phyloP scores from a whole-genome alignment of 2,888 invertebrate species.

The Tanytarsus gracilentus region DNA sequence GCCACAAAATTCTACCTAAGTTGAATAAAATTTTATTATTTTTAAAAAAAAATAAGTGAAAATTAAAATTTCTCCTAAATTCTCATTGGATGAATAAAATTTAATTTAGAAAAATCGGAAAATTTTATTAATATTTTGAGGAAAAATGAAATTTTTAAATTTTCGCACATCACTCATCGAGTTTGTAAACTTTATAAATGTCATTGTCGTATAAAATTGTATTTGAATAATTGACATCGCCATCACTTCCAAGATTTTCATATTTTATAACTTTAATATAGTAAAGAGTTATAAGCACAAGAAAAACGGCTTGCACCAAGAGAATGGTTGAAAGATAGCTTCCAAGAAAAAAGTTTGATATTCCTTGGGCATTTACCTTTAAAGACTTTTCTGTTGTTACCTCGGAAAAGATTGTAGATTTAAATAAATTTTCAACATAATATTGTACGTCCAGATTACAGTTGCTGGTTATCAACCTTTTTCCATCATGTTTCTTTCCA shows the following conservation, averaged over 20 bases:
- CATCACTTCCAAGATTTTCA: conserved; percentile 18
- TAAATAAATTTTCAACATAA: conserved; percentile 10
- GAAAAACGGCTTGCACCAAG: conserved; percentile 8
- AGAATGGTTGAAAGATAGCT: conserved; percentile 17
- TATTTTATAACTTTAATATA: conserved; percentile 24
- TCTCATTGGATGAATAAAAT: no score
- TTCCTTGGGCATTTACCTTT: conserved; percentile 12
- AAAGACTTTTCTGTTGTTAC: background rate
- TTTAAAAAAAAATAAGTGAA: no score
- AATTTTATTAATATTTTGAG: background rate
- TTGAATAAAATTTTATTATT: no score
- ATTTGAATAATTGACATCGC: conserved; percentile 25
- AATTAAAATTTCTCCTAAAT: no score
- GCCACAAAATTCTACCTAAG: no score
- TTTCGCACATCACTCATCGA: background rate
- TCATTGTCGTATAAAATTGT: conserved; percentile 27
- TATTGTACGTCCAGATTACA: background rate
- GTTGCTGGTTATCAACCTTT: background rate
- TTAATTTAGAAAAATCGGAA: no score
- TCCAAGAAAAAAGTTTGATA: conserved; percentile 26
- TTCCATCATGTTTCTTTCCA: background rate
- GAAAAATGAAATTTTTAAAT: background rate
- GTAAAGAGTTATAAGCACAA: conserved; percentile 11
- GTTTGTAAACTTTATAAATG: conserved; percentile 24
- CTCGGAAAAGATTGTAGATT: background rate